Base-by-base conservation (phyloP, 2,888 invertebrate genomes). In the Drosophila hamatofila region DNA sequence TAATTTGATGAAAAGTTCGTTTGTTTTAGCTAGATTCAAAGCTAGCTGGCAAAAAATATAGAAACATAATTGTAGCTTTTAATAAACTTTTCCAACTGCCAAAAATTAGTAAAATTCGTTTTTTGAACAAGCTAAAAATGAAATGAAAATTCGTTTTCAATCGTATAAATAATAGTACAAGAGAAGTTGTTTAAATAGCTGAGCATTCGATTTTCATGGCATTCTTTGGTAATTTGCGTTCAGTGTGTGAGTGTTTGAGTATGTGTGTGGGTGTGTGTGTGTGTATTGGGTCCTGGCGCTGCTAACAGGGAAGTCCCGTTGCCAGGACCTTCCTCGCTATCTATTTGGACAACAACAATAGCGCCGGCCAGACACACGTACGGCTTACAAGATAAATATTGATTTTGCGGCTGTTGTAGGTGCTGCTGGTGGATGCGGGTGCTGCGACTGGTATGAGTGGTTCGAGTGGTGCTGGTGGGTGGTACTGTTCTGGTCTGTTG, bases 311-410 rank as follows among this genome's bases (percentile, higher is more conserved):
- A 55, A 64, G 52, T 61, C 51, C 66, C 44, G 73, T 25, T 55
- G 42, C 18, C 48, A 25, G 46, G 56, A 27, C n/a, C 30, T 35
- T 7, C 35, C n/a, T 12, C 27, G 33, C 60, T 49, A 33, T 62
- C 49, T 42, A 46, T 61, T 75, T 70, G 51, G 48, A 57, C 71
- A 69, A 49, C 61, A 67, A 62, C 71, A 77, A 48, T 62, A 52
- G 55, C 65, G 54, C 30, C 44, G 52, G 44, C 41, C 44, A 60
- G 55, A 72, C 73, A 83, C 83, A 84, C 86, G 88, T 84, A 86
- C 81, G 89, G 88, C 76, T 83, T 83, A 88, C 88, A 88, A 84
- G 83, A 83, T 70, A 83, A 88, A 84, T 84, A 84, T 84, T 86
- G 84, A 88, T 83, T 84, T 79, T 86, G 70, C 71, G 80, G 80